Base-by-base conservation (phyloP, 2,113 vertebrate species). In the Rhinogobius similis region DNA sequence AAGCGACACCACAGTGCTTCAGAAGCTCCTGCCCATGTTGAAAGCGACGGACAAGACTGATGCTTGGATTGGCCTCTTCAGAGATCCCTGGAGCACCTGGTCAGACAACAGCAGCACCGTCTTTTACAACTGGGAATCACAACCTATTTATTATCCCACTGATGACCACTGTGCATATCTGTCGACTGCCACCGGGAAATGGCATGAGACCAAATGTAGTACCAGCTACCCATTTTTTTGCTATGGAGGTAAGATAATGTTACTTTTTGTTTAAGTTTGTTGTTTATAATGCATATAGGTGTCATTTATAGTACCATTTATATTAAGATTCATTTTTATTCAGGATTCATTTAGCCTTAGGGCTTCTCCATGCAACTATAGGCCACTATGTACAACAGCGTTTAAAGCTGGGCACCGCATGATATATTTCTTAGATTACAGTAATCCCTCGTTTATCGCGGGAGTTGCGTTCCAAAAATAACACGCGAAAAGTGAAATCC, bases 81-180 rank as follows among this genome's bases (percentile, higher is more conserved):
- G 64, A 44, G 55, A 71, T 44, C 44, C 58, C 12, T 66, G 43
- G 56, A 24, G 32, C 61, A 48, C 10, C 32, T 71, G 62, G 38
- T 78, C 78, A 27, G 61, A 72, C 65, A 48, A 9, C 4, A 65
- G 43, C 44, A 70, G 0, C 62, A 65, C 63, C 1, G 26, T 43
- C 16, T 73, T 62, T 66, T 38, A n/a, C 6, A 46, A 66, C 46
- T 66, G 70, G 75, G 24, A 14, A 0, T 1, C 0, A 21, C 3
- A 79, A 10, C 56, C 12, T 39, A 14, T 44, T 65, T 52, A 43
- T 6, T 2, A 14, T 7, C 0, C 10, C 6, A 11, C 23, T 18
- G 26, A 13, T 0, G 3, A 71, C 29, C 5, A 8, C 52, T 62
- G 59, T 62, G 75, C 20, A 59, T 5, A 4, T 11, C 26, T 71